phyloP scores from a whole-genome alignment of 2,888 invertebrate genomes.

The Sabellastarte sp. region DNA sequence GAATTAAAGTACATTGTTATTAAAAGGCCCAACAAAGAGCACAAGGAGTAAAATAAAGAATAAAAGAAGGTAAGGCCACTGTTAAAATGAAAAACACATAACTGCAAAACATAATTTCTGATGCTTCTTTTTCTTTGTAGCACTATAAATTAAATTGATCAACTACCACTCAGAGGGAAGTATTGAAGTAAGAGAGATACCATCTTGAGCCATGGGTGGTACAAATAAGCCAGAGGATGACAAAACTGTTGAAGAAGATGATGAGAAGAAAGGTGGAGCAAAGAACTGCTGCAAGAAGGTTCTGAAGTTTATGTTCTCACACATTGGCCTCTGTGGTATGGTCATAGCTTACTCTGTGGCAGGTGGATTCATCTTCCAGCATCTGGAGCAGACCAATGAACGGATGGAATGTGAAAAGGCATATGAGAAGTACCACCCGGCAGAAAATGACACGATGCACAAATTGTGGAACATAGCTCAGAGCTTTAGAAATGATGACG shows the following conservation, averaged over 20 bases:
- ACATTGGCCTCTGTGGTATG: constrained; percentile 55
- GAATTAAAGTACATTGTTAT: no score
- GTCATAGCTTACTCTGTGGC: constrained; percentile 55
- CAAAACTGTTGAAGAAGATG: constrained; percentile 5
- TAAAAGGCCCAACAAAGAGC: no score
- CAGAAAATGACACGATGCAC: constrained; percentile 38
- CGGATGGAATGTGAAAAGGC: constrained; percentile 50
- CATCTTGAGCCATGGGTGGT: no score
- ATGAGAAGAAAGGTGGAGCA: constrained; percentile 8
- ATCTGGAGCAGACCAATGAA: constrained; percentile 58
- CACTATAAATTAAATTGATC: no score
- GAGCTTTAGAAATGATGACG: constrained; percentile 21
- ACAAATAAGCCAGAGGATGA: no score
- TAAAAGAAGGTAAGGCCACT: no score
- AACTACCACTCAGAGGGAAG: no score
- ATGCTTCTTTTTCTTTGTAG: no score
- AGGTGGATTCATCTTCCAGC: constrained; percentile 58
- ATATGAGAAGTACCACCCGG: constrained; percentile 40
- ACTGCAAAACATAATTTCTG: no score
- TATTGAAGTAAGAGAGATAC: no score
- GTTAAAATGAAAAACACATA: no score
- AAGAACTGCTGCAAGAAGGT: constrained; percentile 44
- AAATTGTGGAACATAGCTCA: constrained; percentile 24
- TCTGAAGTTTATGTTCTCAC: constrained; percentile 56
- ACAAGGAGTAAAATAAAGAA: no score